These are phyloP conservation scores for Lampris megalopsis DNA, from an alignment of 2,113 vertebrate species.

Conservation along the genomic window DNA sequence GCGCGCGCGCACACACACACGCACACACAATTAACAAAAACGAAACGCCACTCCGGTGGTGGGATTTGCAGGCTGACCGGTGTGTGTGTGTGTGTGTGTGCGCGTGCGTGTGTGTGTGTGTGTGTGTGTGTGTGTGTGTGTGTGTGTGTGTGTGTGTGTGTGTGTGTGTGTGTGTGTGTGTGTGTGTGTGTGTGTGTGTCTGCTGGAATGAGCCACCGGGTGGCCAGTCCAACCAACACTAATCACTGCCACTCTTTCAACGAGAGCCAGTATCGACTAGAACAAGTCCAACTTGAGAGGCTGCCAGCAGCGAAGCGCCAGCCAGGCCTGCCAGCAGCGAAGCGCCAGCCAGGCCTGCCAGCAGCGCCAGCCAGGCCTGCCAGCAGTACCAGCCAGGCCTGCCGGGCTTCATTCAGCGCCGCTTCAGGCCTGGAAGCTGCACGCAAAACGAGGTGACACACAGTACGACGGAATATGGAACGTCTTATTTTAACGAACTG, in stretches of 20 bases:
- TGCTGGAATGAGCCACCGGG: neutral
- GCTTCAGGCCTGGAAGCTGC: too few species aligned
- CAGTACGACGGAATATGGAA: neutral
- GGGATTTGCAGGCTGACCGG: slow-evolving; percentile 3
- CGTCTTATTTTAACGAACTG: neutral
- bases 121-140: too few species aligned
- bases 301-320: too few species aligned
- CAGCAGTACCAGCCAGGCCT: too few species aligned
- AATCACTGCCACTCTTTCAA: neutral
- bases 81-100: neutral
- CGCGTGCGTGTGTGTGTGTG: too few species aligned
- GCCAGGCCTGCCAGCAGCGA: too few species aligned
- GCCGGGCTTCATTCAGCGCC: too few species aligned
- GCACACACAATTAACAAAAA: neutral
- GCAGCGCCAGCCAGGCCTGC: neutral
- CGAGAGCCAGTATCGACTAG: neutral
- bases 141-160: too few species aligned
- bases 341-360: too few species aligned
- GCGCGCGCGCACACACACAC: too few species aligned
- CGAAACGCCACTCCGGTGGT: neutral
- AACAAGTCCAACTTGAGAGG: too few species aligned
- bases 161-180: too few species aligned
- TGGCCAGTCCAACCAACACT: neutral
- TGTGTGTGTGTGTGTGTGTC: neutral
- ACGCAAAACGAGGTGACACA: neutral